A percentile compares a stretch with the other conserved stretches of the same genome.
These are phyloP conservation scores for Lepidonotus clava DNA, from an alignment of 2,888 invertebrate genomes.

Conservation along the genomic window DNA sequence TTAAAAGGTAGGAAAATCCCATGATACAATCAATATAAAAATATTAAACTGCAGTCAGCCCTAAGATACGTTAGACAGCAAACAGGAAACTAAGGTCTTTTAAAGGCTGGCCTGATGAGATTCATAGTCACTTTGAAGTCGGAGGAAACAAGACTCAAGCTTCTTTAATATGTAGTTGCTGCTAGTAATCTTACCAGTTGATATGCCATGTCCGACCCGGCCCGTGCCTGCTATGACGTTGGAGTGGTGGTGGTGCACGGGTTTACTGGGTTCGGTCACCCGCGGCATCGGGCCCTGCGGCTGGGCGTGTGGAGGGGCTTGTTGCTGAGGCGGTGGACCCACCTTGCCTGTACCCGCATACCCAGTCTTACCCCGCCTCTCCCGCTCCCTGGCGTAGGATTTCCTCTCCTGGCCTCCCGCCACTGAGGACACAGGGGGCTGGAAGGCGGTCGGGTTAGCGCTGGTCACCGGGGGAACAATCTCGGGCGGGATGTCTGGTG, in stretches of 20 bases:
- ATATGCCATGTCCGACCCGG: conserved; percentile 1
- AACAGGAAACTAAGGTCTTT: too few relatives aligned
- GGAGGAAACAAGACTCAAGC: too few relatives aligned
- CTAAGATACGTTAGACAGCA: too few relatives aligned
- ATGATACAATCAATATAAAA: too few relatives aligned
- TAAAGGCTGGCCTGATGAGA: too few relatives aligned
- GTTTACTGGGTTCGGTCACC: background rate
- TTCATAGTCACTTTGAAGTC: too few relatives aligned
- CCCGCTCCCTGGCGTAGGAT: conserved; percentile 68
- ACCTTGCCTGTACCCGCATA: background rate
- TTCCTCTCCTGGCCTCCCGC: conserved; percentile 65
- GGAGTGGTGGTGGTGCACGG: background rate
- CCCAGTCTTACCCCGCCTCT: conserved; percentile 64
- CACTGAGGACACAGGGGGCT: background rate
- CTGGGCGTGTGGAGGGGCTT: background rate
- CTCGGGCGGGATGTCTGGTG: conserved; percentile 14
- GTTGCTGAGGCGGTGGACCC: background rate
- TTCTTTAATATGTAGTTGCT: too few relatives aligned
- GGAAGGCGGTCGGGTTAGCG: conserved; percentile 22
- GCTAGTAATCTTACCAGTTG: too few relatives aligned
- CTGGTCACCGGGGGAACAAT: conserved; percentile 54
- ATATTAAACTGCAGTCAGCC: too few relatives aligned
- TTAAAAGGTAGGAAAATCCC: too few relatives aligned
- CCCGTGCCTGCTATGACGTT: conserved; percentile 15
- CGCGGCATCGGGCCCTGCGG: background rate